Evolutionary conservation across 1,140 invertebrate species (phyloP).

Genomic region (Caenorhabditis briggsae): DNA sequence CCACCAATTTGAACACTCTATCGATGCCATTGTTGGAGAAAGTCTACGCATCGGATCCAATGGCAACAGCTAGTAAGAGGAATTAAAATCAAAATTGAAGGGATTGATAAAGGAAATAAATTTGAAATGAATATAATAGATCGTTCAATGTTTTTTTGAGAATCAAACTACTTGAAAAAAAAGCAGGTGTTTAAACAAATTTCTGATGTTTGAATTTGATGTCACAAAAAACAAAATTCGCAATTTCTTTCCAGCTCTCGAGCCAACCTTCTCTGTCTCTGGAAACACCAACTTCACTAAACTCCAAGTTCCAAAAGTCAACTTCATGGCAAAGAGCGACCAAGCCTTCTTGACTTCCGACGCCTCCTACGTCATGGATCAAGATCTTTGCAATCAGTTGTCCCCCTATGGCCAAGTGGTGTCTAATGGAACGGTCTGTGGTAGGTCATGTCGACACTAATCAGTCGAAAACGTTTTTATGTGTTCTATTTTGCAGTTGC

Average conservation of each 20-base stretch:
- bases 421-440: constrained; percentile 46
- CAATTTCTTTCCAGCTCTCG: constrained; percentile 11
- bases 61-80: not conserved
- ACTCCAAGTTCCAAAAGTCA: constrained; percentile 5
- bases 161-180: too few species aligned
- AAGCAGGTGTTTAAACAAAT: not conserved
- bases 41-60: constrained; percentile 30
- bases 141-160: too few species aligned
- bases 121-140: too few species aligned
- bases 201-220: too few species aligned
- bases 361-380: constrained; percentile 26
- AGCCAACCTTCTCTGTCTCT: not conserved
- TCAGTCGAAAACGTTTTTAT: not conserved
- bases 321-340: constrained; percentile 29
- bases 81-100: too few species aligned
- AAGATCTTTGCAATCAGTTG: constrained; percentile 46
- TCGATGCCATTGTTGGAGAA: constrained; percentile 21
- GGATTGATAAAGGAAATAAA: too few species aligned
- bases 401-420: constrained; percentile 10
- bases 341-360: constrained; percentile 29
- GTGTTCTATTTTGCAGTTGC: constrained; percentile 38
- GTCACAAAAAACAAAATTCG: too few species aligned
- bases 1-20: not conserved
- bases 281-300: constrained; percentile 33
- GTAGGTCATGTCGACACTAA: constrained; percentile 36